Evolutionary conservation across 2,888 invertebrate species (phyloP), one percentile per base, ranked within the genome.

Genomic region (Lacanobia wlatinum): DNA sequence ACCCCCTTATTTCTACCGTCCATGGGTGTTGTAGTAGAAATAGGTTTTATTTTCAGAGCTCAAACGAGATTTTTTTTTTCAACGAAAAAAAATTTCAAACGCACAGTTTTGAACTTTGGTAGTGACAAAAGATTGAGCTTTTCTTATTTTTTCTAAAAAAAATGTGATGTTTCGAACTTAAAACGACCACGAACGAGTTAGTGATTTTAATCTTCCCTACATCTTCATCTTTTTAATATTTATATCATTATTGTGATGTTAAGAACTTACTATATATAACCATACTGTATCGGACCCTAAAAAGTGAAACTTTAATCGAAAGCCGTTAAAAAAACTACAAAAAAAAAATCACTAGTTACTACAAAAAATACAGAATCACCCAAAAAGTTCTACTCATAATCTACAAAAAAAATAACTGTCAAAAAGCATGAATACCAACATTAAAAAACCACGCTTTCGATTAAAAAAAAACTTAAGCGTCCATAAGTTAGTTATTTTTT

Each of bases 21-120:
- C 95, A 95, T 95, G 86, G 90, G 88, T 95, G 95, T 95, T 93
- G 95, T 95, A 90, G 87, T 92, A 93, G 92, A 88, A 83, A 87
- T 91, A 90, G 88, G 80, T 87, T 73, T 78, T 82, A 79, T 82
- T 82, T 87, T 83, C 75, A 46, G 69, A 80, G 85, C 85, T 86
- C 85, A 86, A 86, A 78, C 0, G 8, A 64, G 10, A 7, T 43
- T 72, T 72, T 48, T 55, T 28, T 77, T 80, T 76, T 76, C 23
- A 28, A 55, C 5, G 21, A 64, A 74, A 76, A 80, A 70, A 50
- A 61, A 46, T 61, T 70, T 60, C 76, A 62, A 74, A 83, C 87
- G 87, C 86, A 86, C 86, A 86, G 68, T 80, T 85, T 72, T 79
- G 28, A 77, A 76, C 65, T 79, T 75, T 66, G 46, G 73, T 86